Evolutionary conservation across 2,888 invertebrate species (phyloP).

Genomic region (Diaprepes abbreviatus): DNA sequence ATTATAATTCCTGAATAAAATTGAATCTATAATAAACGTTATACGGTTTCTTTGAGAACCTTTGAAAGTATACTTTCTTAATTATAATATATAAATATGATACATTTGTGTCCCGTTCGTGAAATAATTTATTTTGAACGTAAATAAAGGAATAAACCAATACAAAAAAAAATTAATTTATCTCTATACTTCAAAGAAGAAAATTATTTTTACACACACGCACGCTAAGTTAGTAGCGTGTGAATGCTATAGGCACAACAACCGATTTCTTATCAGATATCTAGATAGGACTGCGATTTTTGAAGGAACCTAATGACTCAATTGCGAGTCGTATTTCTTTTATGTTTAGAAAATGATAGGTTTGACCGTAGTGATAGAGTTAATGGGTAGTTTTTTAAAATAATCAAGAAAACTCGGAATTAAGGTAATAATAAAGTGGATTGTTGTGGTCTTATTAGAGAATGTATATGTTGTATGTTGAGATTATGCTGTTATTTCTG

Average conservation of each 20-base stretch:
- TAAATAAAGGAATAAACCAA: too few species aligned
- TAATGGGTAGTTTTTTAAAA: constrained; percentile 40
- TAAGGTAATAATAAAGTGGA: background rate
- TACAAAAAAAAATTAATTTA: constrained; percentile 29
- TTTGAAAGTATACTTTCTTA: background rate
- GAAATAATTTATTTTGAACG: too few species aligned
- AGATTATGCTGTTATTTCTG: too few species aligned
- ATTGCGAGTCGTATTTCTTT: constrained; percentile 58
- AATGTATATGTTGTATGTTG: too few species aligned
- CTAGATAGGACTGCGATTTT: constrained; percentile 49
- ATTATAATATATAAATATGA: too few species aligned
- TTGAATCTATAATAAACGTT: background rate
- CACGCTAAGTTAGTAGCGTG: constrained; percentile 38
- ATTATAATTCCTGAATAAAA: constrained; percentile 7
- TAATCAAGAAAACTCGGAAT: constrained; percentile 28
- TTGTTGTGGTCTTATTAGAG: background rate
- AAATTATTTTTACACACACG: constrained; percentile 22
- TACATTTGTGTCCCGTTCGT: too few species aligned
- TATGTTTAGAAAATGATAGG: constrained; percentile 42
- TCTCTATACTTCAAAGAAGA: background rate
- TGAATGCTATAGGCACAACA: constrained; percentile 21
- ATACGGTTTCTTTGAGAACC: background rate
- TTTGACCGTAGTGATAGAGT: constrained; percentile 20
- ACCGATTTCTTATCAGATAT: constrained; percentile 33
- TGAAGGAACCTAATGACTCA: constrained; percentile 62